These are phyloP conservation scores for Benthochromis sp. DNA, from an alignment of 2,113 vertebrate species.

Conservation along the genomic window DNA sequence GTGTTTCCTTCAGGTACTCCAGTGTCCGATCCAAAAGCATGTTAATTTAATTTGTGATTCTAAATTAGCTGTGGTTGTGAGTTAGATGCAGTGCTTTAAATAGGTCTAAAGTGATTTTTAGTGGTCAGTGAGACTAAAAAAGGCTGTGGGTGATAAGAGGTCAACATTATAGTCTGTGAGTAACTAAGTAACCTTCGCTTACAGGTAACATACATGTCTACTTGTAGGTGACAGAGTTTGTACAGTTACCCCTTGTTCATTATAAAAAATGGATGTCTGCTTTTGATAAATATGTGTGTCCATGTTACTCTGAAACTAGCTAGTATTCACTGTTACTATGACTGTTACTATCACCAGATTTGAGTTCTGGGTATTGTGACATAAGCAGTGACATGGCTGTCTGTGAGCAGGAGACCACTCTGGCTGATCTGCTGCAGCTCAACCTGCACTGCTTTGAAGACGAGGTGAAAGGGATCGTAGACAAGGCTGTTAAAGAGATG, in stretches of 20 bases:
- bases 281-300: neutral
- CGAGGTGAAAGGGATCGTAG: slow-evolving; percentile 85
- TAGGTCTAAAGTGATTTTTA: neutral
- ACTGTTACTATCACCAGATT: neutral
- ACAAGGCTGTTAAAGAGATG: slow-evolving; percentile 70
- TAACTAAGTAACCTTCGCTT: neutral
- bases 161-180: neutral
- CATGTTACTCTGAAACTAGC: neutral
- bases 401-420: slow-evolving; percentile 65
- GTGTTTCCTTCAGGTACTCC: neutral
- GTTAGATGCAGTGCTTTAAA: neutral
- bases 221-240: neutral
- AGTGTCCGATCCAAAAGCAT: neutral
- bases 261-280: neutral
- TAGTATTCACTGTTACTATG: neutral
- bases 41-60: neutral
- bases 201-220: neutral
- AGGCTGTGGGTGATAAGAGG: neutral
- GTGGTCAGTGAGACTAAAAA: neutral
- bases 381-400: neutral
- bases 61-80: neutral
- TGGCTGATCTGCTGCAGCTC: slow-evolving; percentile 86
- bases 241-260: neutral
- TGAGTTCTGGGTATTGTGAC: neutral
- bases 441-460: slow-evolving; percentile 88